Conservation (phyloP, 2,113 vertebrate genomes). For the Crypturellus undulatus region DNA sequence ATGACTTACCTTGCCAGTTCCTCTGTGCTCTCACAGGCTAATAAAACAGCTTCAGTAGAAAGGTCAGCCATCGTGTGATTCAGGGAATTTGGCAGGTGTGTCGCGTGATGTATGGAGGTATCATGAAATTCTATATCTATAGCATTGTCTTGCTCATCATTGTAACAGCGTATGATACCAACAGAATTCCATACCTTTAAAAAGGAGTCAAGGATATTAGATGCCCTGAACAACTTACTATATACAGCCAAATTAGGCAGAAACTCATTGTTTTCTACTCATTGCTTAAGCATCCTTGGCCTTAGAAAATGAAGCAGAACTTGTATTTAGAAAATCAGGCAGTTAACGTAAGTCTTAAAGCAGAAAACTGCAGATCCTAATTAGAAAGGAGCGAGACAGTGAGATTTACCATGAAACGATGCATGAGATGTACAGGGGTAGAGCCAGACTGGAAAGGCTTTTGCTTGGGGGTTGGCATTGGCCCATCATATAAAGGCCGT, state of each 20-base stretch:
- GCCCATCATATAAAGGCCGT: constrained; percentile 86
- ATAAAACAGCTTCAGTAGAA: constrained; percentile 90
- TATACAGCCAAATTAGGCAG: not conserved
- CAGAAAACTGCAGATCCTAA: not conserved
- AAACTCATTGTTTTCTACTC: not conserved
- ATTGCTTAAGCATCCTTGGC: not conserved
- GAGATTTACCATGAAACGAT: constrained; percentile 92
- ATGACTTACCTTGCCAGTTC: constrained; percentile 87
- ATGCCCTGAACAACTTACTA: not conserved
- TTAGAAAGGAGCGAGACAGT: not conserved
- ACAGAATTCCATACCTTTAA: constrained; percentile 94
- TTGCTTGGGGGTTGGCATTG: constrained; percentile 88
- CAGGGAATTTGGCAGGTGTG: constrained; percentile 91
- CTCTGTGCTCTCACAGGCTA: constrained; percentile 89
- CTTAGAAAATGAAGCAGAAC: not conserved
- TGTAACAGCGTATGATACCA: constrained; percentile 93
- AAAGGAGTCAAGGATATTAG: not conserved
- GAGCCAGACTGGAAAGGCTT: constrained; percentile 94
- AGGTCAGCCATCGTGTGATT: constrained; percentile 90
- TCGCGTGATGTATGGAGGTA: constrained; percentile 91
- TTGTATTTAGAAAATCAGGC: not conserved
- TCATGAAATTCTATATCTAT: constrained; percentile 97
- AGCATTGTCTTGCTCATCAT: constrained; percentile 94
- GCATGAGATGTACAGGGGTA: constrained; percentile 90
- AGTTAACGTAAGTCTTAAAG: not conserved